Evolutionary conservation across 2,113 vertebrate species (phyloP), one percentile per base, ranked within the genome.

Genomic region (Cardinalis cardinalis): DNA sequence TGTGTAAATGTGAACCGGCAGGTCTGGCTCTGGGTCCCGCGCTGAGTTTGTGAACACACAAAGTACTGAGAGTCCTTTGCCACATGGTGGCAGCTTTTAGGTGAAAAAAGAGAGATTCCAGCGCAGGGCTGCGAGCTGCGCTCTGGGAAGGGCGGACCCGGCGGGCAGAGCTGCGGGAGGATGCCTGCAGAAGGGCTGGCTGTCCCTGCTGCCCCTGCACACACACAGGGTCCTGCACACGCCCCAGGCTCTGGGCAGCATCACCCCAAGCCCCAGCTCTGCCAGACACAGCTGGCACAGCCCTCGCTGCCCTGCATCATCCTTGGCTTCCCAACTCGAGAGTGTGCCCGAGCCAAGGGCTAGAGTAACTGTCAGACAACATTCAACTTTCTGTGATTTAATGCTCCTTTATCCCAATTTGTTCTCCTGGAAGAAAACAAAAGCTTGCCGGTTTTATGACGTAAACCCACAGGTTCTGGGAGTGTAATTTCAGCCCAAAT

Each of bases 31-130:
- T 12, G 43, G 82, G 51, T 79, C 86, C 79, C 51, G 2, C n/a
- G 56, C 15, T 44, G 58, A 31, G n/a, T n/a, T 76, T 14, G 28
- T 14, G 28, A n/a, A 17, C 18, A 58, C 46, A 21, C 52, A 71
- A 88, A 25, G 93, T 16, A 90, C 53, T 76, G 77, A 77, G 6
- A 59, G 46, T 59, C 14, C 76, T 78, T 55, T 79, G 61, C 95
- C 95, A 95, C 95, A 94, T 0, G 83, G 94, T 95, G 94, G 96
- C 95, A 97, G 92, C 78, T 96, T 91, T 83, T 85, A 53, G n/a
- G 64, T 90, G 48, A 36, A 34, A 60, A 77, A 41, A 74, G 61
- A 66, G 87, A 11, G 21, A 79, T 46, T 58, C 41, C 34, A 63
- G 18, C 25, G 1, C 21, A 20, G 68, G 68, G n/a, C 61, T n/a